phyloP scores from a whole-genome alignment of 2,888 invertebrate genomes.

The Chymomyza fuscimana region DNA sequence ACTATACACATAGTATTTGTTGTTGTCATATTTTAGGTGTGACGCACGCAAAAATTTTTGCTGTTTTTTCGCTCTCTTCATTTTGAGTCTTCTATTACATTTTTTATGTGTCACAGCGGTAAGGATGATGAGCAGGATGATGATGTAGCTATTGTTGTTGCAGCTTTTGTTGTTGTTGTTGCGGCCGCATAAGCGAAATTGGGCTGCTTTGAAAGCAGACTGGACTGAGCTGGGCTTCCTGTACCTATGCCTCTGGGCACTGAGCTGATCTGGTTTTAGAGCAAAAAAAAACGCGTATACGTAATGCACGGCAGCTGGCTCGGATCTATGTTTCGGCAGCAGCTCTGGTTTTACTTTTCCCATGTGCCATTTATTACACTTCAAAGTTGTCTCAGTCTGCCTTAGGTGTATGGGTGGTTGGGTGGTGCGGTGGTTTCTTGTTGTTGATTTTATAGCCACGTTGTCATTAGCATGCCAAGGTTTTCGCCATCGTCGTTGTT shows the following conservation, averaged over 20 bases:
- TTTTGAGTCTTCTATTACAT: slow-evolving; percentile 1
- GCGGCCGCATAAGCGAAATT: slow-evolving; percentile 5
- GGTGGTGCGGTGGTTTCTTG: slow-evolving; percentile 5
- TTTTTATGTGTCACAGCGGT: slow-evolving; percentile 1
- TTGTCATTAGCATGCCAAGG: background rate
- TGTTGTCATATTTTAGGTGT: slow-evolving; percentile 13
- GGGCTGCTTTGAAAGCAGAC: background rate
- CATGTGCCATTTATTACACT: slow-evolving; percentile 60
- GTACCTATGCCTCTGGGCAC: background rate
- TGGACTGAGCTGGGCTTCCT: background rate
- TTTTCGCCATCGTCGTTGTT: slow-evolving; percentile 15
- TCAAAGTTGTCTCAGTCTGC: slow-evolving; percentile 34
- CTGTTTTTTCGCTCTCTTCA: slow-evolving; percentile 17
- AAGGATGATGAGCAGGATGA: slow-evolving; percentile 12
- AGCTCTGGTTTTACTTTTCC: slow-evolving; percentile 14
- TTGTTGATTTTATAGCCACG: slow-evolving; percentile 22
- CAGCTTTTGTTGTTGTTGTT: slow-evolving; percentile 26
- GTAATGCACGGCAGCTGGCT: background rate
- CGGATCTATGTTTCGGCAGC: background rate
- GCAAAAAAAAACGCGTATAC: background rate
- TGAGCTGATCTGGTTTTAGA: background rate
- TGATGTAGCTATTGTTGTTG: slow-evolving; percentile 31
- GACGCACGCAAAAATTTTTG: slow-evolving; percentile 45
- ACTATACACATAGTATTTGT: background rate
- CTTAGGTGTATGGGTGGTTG: background rate